phyloP scores from a whole-genome alignment of 2,113 vertebrate species.

The Sorex fumeus region DNA sequence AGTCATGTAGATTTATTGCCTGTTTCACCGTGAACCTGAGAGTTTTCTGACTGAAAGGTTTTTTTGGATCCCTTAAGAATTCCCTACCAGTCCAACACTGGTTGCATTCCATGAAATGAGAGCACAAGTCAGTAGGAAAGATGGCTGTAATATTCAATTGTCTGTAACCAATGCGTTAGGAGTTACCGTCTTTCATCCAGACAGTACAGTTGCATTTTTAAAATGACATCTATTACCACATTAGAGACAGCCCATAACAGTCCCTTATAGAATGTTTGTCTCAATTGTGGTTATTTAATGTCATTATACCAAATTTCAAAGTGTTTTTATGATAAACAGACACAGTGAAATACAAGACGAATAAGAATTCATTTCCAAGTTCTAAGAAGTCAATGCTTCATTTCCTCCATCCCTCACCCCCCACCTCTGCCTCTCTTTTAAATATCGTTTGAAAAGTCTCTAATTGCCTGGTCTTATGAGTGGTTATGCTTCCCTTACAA shows the following conservation, averaged over 20 bases:
- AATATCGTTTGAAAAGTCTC: slow-evolving; percentile 52
- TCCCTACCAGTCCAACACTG: slow-evolving; percentile 15
- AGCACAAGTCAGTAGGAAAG: slow-evolving; percentile 61
- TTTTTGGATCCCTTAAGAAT: slow-evolving; percentile 65
- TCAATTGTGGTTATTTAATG: slow-evolving; percentile 80
- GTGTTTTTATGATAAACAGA: slow-evolving; percentile 74
- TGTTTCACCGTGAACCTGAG: slow-evolving; percentile 17
- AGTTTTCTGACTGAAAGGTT: slow-evolving; percentile 52
- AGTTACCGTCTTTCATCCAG: slow-evolving; percentile 77
- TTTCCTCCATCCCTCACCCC: slow-evolving; percentile 1
- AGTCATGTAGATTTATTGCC: slow-evolving; percentile 56
- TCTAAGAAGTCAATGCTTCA: slow-evolving; percentile 50
- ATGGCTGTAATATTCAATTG: slow-evolving; percentile 81
- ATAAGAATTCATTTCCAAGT: slow-evolving; percentile 51
- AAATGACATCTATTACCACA: slow-evolving; percentile 83
- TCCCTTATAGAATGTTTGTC: slow-evolving; percentile 76
- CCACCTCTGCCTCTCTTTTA: too few species aligned
- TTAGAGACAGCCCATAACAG: slow-evolving; percentile 74
- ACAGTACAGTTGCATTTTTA: slow-evolving; percentile 68
- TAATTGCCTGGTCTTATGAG: neutral
- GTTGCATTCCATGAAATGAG: slow-evolving; percentile 54
- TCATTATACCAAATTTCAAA: slow-evolving; percentile 80
- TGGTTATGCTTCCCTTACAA: neutral
- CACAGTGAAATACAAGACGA: slow-evolving; percentile 38
- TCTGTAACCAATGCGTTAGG: slow-evolving; percentile 80